These are phyloP conservation scores for Synanthedon formicaeformis DNA, from an alignment of 2,888 invertebrate genomes.

Conservation along the genomic window DNA sequence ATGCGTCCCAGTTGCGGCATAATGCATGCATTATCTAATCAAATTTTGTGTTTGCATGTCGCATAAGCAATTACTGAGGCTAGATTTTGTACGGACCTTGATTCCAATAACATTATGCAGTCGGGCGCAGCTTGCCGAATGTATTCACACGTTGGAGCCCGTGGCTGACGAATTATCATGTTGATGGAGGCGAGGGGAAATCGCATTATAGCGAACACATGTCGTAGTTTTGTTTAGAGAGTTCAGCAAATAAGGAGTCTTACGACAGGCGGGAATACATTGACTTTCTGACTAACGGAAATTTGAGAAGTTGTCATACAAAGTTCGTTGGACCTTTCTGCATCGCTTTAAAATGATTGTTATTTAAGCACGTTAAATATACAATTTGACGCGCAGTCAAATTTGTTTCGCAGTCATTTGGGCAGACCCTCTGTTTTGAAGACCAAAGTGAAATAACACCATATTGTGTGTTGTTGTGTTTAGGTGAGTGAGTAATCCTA, in stretches of 20 bases:
- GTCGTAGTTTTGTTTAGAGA: constrained; percentile 9
- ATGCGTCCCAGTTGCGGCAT: not conserved
- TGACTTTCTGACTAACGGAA: constrained; percentile 27
- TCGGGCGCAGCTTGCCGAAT: constrained; percentile 13
- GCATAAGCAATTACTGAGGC: not conserved
- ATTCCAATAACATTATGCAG: constrained; percentile 13
- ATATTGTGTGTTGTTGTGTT: too few species aligned
- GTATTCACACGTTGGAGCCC: constrained; percentile 11
- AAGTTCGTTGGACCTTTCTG: too few species aligned
- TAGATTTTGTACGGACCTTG: constrained; percentile 4
- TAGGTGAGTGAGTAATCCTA: too few species aligned
- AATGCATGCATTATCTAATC: not conserved
- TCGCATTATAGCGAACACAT: constrained; percentile 18
- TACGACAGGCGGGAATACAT: constrained; percentile 31
- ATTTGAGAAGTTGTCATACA: not conserved
- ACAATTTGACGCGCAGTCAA: too few species aligned
- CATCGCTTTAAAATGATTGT: too few species aligned
- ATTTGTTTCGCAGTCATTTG: too few species aligned
- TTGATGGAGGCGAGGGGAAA: constrained; percentile 18
- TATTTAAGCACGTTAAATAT: too few species aligned
- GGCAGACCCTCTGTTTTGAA: too few species aligned
- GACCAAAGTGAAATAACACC: too few species aligned
- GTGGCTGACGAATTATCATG: constrained; percentile 17
- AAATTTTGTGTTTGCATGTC: not conserved
- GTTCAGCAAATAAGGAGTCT: constrained; percentile 27